These are phyloP conservation scores for Turritopsis dohrnii DNA, from an alignment of 30 jellyfish, hydroid and myxozoan genomes.

Conservation along the genomic window DNA sequence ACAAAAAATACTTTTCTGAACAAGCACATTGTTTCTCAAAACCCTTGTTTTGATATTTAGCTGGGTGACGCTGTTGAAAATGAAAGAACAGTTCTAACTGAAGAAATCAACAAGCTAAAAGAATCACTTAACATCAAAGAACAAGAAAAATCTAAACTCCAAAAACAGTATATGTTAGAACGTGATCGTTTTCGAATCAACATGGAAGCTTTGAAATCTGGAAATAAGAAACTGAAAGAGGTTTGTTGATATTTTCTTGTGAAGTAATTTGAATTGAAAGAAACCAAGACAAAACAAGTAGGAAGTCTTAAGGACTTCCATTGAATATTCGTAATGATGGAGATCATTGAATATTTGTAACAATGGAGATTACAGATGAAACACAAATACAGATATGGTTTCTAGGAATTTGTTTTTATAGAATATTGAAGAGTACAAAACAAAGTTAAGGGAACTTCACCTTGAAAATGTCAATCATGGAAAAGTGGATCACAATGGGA, in stretches of 20 bases:
- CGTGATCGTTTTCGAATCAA: slow-evolving; percentile 13
- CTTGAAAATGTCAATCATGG: neutral
- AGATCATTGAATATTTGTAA: too few species aligned
- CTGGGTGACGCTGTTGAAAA: neutral
- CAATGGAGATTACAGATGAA: too few species aligned
- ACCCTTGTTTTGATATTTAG: neutral
- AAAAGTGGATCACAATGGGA: neutral
- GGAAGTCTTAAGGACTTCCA: too few species aligned
- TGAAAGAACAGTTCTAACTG: neutral
- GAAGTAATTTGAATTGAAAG: slow-evolving; percentile 2
- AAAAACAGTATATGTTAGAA: slow-evolving; percentile 3
- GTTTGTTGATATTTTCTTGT: neutral
- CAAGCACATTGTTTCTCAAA: neutral
- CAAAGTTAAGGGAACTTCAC: neutral
- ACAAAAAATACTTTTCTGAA: too few species aligned
- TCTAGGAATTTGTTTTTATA: too few species aligned
- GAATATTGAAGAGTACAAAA: neutral
- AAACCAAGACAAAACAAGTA: too few species aligned
- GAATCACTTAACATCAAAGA: neutral
- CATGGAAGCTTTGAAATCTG: slow-evolving; percentile 10
- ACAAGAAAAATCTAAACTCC: neutral
- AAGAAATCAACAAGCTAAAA: neutral
- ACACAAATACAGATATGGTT: too few species aligned
- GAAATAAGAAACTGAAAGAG: neutral
- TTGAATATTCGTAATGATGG: too few species aligned